phyloP scores from a whole-genome alignment of 2,113 vertebrate genomes.

The Rhineura floridana region DNA sequence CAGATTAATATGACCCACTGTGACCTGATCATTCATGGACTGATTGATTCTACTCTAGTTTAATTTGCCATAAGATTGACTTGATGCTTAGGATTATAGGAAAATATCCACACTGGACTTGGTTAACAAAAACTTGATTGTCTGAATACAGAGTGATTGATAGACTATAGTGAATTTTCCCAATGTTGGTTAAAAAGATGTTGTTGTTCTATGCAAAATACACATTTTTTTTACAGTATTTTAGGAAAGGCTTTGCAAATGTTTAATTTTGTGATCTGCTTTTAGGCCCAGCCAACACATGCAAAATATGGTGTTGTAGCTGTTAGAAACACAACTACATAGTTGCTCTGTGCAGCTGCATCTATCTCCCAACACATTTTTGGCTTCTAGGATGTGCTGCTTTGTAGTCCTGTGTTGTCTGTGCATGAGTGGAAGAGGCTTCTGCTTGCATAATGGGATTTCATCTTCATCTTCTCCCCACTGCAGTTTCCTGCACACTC shows the following conservation, averaged over 20 bases:
- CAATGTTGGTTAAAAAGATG: background rate
- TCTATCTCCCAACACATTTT: constrained; percentile 9
- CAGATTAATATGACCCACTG: constrained; percentile 71
- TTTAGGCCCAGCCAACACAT: constrained; percentile 1
- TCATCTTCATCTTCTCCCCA: no score
- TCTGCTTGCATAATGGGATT: no score
- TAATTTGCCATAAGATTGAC: constrained; percentile 88
- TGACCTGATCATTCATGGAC: constrained; percentile 87
- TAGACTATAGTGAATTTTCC: constrained; percentile 5
- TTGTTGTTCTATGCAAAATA: background rate
- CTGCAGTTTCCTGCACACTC: no score
- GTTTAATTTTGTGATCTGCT: constrained; percentile 22
- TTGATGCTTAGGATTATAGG: constrained; percentile 79
- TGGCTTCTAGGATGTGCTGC: background rate
- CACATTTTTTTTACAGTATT: background rate
- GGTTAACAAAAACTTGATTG: constrained; percentile 77
- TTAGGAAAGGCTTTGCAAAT: constrained; percentile 13
- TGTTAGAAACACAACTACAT: background rate
- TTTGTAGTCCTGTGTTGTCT: background rate
- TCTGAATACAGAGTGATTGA: constrained; percentile 77
- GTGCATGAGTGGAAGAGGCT: no score
- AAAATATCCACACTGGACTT: constrained; percentile 75
- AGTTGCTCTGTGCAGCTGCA: background rate
- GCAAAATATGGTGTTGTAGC: background rate
- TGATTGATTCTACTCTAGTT: constrained; percentile 85